Percentiles rank a stretch among this genome's conserved stretches.
Conservation (phyloP, 2,113 vertebrate species). For the Thamnophis sirtalis region DNA sequence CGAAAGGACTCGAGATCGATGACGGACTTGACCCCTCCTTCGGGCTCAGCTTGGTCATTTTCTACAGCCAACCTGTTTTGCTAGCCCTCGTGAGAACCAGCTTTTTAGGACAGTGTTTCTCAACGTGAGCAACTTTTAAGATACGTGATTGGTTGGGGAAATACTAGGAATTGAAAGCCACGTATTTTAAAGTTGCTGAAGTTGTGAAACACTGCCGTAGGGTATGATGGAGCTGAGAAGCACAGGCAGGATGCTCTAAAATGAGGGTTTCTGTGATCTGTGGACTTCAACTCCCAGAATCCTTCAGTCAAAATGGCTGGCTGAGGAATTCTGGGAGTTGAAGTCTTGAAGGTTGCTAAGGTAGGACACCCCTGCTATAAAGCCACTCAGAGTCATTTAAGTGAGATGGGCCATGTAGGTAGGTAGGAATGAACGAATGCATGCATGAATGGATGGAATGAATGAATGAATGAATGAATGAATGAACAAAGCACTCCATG, state of each 20-base stretch:
- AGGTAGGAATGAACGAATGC: background rate
- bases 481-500: background rate
- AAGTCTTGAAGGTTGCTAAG: background rate
- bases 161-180: background rate
- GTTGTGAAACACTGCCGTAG: background rate
- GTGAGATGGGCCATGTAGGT: background rate
- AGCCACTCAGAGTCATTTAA: background rate
- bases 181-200: background rate
- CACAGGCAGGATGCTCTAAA: background rate
- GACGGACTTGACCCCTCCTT: background rate
- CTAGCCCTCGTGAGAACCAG: background rate
- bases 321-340: background rate
- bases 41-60: background rate
- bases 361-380: background rate
- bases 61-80: background rate
- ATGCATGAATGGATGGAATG: too few relatives aligned
- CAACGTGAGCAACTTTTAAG: background rate
- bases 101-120: background rate
- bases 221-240: background rate
- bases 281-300: background rate
- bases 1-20: background rate
- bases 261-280: too few relatives aligned
- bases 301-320: background rate
- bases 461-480: too few relatives aligned
- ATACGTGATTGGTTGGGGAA: background rate